Percentiles rank a stretch among this genome's conserved stretches.
phyloP scores from a whole-genome alignment of 2,113 vertebrate species.

The Cathartes aura region DNA sequence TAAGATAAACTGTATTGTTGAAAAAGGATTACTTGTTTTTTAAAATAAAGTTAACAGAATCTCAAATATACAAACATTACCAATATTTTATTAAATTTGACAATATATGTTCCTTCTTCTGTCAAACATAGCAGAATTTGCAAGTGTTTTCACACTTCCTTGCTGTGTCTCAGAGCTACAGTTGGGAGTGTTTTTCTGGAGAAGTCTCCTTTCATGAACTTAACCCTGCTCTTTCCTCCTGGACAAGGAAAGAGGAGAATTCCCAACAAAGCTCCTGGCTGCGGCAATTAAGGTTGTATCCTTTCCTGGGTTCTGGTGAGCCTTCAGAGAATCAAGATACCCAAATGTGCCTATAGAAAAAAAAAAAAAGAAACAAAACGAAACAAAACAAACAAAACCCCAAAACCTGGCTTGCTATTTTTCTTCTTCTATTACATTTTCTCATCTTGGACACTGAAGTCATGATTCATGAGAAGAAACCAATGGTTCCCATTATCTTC shows the following conservation, averaged over 20 bases:
- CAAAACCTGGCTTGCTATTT: background rate
- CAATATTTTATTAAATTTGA: background rate
- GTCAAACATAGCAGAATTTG: background rate
- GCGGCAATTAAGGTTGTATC: background rate
- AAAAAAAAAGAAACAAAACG: background rate
- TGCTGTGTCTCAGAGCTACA: background rate
- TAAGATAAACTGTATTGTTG: background rate
- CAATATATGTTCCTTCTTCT: background rate
- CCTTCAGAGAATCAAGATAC: background rate
- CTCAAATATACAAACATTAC: background rate
- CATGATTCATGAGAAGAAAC: background rate
- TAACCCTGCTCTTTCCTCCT: background rate
- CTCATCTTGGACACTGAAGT: accelerated
- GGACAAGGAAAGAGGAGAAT: background rate
- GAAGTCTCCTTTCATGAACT: background rate
- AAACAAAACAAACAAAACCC: background rate
- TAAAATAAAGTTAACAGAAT: background rate
- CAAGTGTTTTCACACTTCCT: background rate
- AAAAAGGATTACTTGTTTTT: background rate
- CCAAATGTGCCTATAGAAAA: background rate
- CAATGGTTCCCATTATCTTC: background rate
- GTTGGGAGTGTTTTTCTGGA: background rate
- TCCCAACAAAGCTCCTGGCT: background rate
- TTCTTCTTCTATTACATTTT: background rate
- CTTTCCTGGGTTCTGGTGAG: background rate